Evolutionary conservation across 2,113 vertebrate genomes (phyloP).

Genomic region (Nothoprocta pentlandii): DNA sequence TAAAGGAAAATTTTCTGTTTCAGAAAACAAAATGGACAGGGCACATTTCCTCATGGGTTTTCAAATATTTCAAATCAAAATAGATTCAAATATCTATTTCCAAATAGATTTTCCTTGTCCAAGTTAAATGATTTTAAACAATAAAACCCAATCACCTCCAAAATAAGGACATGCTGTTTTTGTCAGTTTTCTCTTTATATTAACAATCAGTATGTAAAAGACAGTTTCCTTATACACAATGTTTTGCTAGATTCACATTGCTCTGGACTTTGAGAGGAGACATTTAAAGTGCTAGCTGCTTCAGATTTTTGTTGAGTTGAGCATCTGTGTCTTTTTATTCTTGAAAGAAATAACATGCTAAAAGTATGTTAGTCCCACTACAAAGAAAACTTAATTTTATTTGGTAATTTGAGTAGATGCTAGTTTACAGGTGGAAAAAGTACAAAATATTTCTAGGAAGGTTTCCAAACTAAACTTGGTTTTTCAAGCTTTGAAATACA

Average conservation of each 20-base stretch:
- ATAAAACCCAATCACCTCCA: background rate
- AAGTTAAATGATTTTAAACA: background rate
- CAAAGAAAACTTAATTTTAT: background rate
- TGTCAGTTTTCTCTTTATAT: background rate
- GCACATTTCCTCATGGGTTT: background rate
- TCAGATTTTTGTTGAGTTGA: background rate
- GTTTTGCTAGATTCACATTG: background rate
- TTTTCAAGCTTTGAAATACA: background rate
- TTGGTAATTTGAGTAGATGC: background rate
- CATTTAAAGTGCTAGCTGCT: fast-evolving
- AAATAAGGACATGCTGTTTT: background rate
- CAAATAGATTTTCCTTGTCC: background rate
- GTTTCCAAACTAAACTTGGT: background rate
- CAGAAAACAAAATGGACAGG: background rate
- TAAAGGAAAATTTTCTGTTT: conserved; percentile 40
- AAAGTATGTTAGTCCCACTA: background rate
- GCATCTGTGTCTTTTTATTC: background rate
- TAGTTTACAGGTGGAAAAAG: background rate
- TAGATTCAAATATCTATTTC: too few species aligned
- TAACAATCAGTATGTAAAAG: background rate
- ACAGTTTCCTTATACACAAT: background rate
- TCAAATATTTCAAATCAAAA: background rate
- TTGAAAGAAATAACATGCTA: background rate
- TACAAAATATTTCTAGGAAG: background rate
- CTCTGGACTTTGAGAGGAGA: background rate